Evolutionary conservation across 2,797 vertebrate species (phyloP).

Genomic region (Mus minutoides): DNA sequence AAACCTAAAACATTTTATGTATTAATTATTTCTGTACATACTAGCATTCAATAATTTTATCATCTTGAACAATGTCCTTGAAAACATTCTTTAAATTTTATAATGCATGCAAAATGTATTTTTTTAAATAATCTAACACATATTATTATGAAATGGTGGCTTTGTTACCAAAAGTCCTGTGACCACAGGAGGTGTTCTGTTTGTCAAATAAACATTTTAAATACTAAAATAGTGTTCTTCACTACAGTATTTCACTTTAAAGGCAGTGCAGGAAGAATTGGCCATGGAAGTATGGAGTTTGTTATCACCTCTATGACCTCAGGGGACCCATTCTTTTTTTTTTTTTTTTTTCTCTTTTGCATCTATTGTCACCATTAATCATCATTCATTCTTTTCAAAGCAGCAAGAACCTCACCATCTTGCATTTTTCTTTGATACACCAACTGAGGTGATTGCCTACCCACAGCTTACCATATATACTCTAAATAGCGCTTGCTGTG

Average conservation of each 20-base stretch:
- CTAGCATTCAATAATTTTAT: neutral
- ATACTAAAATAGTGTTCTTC: neutral
- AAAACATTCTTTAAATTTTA: conserved; percentile 13
- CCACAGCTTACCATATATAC: neutral
- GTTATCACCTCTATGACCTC: neutral
- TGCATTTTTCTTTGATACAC: neutral
- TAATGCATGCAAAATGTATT: neutral
- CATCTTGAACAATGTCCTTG: conserved; percentile 25
- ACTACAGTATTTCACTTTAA: neutral
- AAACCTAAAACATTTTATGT: neutral
- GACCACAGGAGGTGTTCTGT: neutral
- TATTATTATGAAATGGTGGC: neutral
- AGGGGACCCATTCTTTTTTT: neutral
- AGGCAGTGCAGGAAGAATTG: neutral
- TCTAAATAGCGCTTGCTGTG: neutral
- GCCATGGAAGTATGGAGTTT: neutral
- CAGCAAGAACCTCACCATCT: neutral
- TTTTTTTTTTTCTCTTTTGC: neutral
- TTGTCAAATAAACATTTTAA: neutral
- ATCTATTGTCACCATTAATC: too few relatives aligned
- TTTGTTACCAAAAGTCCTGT: neutral
- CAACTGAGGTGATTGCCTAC: neutral
- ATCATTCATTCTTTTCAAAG: neutral
- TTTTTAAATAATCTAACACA: neutral
- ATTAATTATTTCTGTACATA: neutral